These are phyloP conservation scores for Shargacucullia verbasci DNA, from an alignment of 2,888 invertebrate genomes.

Conservation along the genomic window DNA sequence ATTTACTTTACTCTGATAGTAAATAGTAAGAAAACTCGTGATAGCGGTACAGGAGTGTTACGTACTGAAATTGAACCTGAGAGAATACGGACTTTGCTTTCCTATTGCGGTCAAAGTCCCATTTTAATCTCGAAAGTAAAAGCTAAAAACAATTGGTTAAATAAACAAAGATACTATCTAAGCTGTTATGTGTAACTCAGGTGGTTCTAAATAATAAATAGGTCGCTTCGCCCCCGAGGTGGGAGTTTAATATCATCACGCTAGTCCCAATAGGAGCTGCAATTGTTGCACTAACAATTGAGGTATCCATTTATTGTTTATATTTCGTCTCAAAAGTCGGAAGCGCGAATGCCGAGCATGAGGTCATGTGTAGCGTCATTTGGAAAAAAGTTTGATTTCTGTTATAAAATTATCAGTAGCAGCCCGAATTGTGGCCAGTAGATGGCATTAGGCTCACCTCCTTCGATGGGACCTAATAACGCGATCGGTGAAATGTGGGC, in stretches of 20 bases:
- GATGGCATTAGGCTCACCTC: too few relatives aligned
- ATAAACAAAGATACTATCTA: conserved; percentile 76
- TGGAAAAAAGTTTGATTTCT: too few relatives aligned
- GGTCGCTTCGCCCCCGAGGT: conserved; percentile 49
- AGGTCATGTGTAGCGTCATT: too few relatives aligned
- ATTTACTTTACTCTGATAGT: too few relatives aligned
- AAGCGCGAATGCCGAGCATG: too few relatives aligned
- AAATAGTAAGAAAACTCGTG: too few relatives aligned
- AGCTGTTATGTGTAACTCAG: conserved; percentile 55
- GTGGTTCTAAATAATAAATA: conserved; percentile 69
- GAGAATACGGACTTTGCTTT: not conserved
- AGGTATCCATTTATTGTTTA: conserved; percentile 20
- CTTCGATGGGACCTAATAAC: too few relatives aligned
- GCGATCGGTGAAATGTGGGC: too few relatives aligned
- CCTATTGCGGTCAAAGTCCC: not conserved
- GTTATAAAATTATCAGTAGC: too few relatives aligned
- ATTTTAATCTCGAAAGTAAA: conserved; percentile 37
- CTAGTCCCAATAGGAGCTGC: conserved; percentile 22
- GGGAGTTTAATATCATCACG: conserved; percentile 55
- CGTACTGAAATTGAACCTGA: not conserved
- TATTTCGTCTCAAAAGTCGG: too few relatives aligned
- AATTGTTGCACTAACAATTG: conserved; percentile 38
- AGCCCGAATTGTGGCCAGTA: too few relatives aligned
- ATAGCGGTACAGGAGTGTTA: too few relatives aligned
- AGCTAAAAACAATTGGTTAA: conserved; percentile 65